Percentiles rank a stretch among this genome's conserved stretches.
phyloP scores from a whole-genome alignment of 2,113 vertebrate genomes.

The Machaerirhynchus nigripectus region DNA sequence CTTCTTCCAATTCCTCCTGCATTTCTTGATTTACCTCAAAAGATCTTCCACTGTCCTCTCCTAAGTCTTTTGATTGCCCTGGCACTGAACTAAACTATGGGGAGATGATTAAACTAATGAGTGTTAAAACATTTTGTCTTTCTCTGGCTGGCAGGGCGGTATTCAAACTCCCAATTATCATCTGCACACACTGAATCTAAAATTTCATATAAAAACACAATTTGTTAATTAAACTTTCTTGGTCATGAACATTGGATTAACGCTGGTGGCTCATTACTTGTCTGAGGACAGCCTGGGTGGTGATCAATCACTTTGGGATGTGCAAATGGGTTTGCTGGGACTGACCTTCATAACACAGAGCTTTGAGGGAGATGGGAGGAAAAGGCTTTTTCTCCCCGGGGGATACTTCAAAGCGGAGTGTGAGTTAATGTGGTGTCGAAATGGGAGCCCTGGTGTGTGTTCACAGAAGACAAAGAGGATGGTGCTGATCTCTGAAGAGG shows the following conservation, averaged over 20 bases:
- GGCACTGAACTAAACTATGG: background rate
- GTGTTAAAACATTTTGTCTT: conserved; percentile 1
- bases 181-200: background rate
- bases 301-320: background rate
- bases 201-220: background rate
- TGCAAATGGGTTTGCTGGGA: background rate
- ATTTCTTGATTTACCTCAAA: background rate
- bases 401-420: background rate
- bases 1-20: background rate
- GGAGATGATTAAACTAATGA: background rate
- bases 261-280: background rate
- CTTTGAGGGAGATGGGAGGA: background rate
- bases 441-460: background rate
- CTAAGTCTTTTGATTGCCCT: background rate
- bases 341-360: background rate
- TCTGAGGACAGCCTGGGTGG: background rate
- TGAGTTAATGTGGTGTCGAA: fast-evolving
- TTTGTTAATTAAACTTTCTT: conserved; percentile 3
- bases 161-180: background rate
- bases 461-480: background rate
- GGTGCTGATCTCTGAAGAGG: background rate
- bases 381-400: background rate
- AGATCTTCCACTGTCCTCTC: background rate
- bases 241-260: background rate
- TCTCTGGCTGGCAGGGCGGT: background rate